These are phyloP conservation scores for Patella pellucida DNA, from an alignment of 2,888 invertebrate genomes.

Conservation along the genomic window DNA sequence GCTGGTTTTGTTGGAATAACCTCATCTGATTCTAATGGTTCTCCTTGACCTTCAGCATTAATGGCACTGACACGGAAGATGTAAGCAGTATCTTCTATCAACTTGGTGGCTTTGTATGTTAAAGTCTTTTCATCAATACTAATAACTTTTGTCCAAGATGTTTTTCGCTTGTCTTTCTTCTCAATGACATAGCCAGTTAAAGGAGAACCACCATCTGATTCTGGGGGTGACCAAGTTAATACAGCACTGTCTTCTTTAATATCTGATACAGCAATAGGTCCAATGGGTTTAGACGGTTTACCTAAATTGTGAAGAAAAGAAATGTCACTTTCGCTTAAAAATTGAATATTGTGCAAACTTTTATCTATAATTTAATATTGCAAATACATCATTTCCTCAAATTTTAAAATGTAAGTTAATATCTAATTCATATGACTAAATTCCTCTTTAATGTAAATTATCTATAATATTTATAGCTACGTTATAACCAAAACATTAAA, in stretches of 20 bases:
- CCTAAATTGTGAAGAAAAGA: conserved; percentile 38
- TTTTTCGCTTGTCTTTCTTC: conserved; percentile 55
- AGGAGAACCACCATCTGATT: conserved; percentile 65
- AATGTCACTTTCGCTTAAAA: too few species aligned
- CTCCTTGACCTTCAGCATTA: conserved; percentile 69
- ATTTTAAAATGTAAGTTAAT: too few species aligned
- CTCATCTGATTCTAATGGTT: conserved; percentile 68
- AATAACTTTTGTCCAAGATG: conserved; percentile 49
- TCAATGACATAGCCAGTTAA: conserved; percentile 67
- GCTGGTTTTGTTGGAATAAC: conserved; percentile 50
- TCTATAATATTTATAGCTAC: too few species aligned
- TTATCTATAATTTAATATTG: too few species aligned
- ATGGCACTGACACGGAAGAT: conserved; percentile 68
- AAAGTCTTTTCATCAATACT: conserved; percentile 44
- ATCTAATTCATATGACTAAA: too few species aligned
- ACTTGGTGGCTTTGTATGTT: conserved; percentile 50
- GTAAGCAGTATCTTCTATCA: conserved; percentile 65
- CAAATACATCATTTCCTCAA: too few species aligned
- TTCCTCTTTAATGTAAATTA: too few species aligned
- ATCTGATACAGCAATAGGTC: conserved; percentile 51
- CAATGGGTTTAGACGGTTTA: conserved; percentile 54
- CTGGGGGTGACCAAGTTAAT: conserved; percentile 65
- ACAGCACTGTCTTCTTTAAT: conserved; percentile 57
- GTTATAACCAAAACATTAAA: too few species aligned
- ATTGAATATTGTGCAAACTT: too few species aligned